A percentile compares a stretch with the other conserved stretches of the same genome.
Conservation (phyloP, 37 sponge, comb jelly and placozoan species). For the Lycopodina hypogea region DNA sequence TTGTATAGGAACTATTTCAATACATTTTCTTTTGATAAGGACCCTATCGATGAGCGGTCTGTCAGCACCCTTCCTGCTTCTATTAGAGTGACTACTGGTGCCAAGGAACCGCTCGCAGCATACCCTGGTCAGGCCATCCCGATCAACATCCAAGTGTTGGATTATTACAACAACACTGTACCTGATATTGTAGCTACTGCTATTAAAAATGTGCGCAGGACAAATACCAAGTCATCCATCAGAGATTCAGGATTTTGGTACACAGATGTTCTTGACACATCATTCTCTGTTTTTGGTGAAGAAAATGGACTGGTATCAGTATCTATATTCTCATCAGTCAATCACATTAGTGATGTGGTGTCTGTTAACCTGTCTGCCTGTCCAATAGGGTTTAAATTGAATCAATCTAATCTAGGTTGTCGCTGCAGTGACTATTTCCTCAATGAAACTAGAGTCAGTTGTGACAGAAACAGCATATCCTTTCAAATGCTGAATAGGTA, state of each 20-base stretch:
- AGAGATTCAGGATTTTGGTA: constrained; percentile 8
- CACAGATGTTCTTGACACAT: neutral
- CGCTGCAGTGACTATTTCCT: neutral
- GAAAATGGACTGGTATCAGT: constrained; percentile 1
- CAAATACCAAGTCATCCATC: neutral
- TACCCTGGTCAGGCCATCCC: constrained; percentile 12
- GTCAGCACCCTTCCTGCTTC: neutral
- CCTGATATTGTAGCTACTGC: constrained; percentile 18
- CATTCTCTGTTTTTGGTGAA: constrained; percentile 2
- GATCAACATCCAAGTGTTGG: constrained; percentile 4
- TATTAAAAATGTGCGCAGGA: neutral
- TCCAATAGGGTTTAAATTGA: neutral
- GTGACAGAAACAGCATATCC: neutral
- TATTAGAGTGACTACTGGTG: neutral
- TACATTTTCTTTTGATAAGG: neutral
- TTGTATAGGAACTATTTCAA: neutral
- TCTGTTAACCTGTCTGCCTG: neutral
- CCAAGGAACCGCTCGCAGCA: neutral
- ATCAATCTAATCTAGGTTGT: neutral
- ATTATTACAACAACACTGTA: constrained; percentile 22
- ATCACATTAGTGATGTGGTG: neutral
- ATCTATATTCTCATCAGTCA: constrained; percentile 2
- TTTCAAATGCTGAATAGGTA: neutral
- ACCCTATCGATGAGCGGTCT: neutral
- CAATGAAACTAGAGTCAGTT: neutral